Base-by-base conservation (phyloP, 30 jellyfish, hydroid and myxozoan genomes). In the Aurelia sp. region DNA sequence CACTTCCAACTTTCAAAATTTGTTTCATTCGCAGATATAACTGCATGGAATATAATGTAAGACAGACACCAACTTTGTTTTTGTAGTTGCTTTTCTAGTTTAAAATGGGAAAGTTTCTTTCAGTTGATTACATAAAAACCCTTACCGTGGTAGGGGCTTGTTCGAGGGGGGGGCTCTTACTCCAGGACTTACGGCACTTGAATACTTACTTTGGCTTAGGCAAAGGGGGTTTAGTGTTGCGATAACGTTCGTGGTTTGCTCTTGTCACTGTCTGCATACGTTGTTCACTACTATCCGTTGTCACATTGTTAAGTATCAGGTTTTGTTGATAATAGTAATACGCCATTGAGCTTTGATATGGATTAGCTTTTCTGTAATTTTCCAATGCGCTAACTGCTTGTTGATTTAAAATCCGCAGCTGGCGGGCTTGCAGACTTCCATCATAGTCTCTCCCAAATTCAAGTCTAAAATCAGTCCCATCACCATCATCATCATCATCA, bases 361-460 rank as follows among this genome's bases (percentile, higher is more conserved):
- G 85, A 33, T 65, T 80, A 74, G 21, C 30, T 19, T 72, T 15
- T 20, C 78, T 51, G 74, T 63, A 63, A 13, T 64, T 64, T 57
- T 61, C 85, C 74, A 89, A 52, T 7, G 97, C 97, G 15, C 30
- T 27, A 27, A 65, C 85, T 13, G 97, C 97, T 68, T 89, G 84
- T 22, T 41, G 15, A 50, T 89, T 89, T 68, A 80, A 62, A 13
- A 78, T 58, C n/a, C 88, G 92, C 50, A 80, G 50, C 18, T 50
- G 81, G 0, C 71, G 88, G 13, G n/a, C 53, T 22, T 62, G 80
- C 19, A 89, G 68, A 35, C 97, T 89, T 63, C 96, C 87, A 13
- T 77, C 91, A 69, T 68, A 71, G 2, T 60, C 51, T 44, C 15
- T 44, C 7, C 55, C 55, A 3, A 44, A 9, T 59, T 80, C 90